Conservation (phyloP, 2,113 vertebrate genomes). For the Melanerpes formicivorus region DNA sequence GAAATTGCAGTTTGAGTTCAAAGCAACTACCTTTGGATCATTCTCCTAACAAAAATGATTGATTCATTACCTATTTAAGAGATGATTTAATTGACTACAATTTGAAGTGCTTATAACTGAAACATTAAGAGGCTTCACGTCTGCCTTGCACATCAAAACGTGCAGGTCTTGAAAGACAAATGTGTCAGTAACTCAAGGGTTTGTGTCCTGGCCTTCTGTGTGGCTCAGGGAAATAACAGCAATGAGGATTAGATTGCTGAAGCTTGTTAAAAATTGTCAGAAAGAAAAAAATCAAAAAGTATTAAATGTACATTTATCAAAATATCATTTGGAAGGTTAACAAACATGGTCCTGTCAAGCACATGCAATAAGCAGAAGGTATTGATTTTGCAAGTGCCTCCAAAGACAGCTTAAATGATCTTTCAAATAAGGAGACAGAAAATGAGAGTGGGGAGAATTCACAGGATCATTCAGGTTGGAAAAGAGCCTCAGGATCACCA, state of each 20-base stretch:
- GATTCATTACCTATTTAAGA: constrained; percentile 20
- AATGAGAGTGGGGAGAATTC: neutral
- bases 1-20: neutral
- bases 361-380: neutral
- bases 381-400: neutral
- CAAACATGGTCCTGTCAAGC: neutral
- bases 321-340: constrained; percentile 30
- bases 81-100: constrained; percentile 52
- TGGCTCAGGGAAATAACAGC: constrained; percentile 22
- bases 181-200: constrained; percentile 58
- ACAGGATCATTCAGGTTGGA: too few species aligned
- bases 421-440: neutral
- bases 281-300: neutral
- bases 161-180: constrained; percentile 29
- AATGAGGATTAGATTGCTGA: constrained; percentile 23
- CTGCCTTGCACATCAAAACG: neutral
- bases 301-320: constrained; percentile 38
- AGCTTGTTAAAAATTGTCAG: neutral
- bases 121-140: neutral
- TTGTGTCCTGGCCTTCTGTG: constrained; percentile 25
- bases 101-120: constrained; percentile 21
- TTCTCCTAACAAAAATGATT: constrained; percentile 22
- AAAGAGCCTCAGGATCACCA: too few species aligned
- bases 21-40: neutral
- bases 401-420: neutral